Base-by-base conservation (phyloP, 2,888 invertebrate species). In the Eubasilissa splendida region DNA sequence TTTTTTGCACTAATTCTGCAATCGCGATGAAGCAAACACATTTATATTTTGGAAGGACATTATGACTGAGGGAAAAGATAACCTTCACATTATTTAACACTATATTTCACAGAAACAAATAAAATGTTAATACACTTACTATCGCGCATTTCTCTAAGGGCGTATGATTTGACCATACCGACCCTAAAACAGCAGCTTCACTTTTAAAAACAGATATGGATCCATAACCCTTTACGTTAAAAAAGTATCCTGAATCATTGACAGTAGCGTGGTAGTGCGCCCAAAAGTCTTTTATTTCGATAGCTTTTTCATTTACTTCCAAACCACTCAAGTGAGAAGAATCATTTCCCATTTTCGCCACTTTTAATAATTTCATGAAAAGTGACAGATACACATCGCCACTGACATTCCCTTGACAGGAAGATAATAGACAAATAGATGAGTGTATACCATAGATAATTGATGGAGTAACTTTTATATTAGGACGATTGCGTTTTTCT, bases 271-370 rank as follows among this genome's bases (percentile, higher is more conserved):
- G 91, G 89, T 92, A 94, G 85, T 92, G 95, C 60, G 92, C 91
- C 95, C 95, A 96, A 87, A 94, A 95, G 87, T 96, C 95, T 54
- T 95, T 94, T 52, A 93, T 92, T 87, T 96, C 95, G 4, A 94
- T 90, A 9, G 95, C 92, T 86, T 94, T 95, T 86, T 95, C 94
- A 84, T 94, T 93, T 83, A 96, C 92, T 88, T 94, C 92, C 76
- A 96, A 88, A 54, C 95, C 95, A 86, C 92, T 92, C 83, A 95
- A 88, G 84, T 93, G 92, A 80, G 95, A 94, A 85, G 91, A 91
- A 86, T 95, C 95, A 88, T 95, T 96, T 83, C 96, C 96, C 96
- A 96, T 96, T 70, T 76, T 80, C 31, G 31, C 4, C 14, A 76
- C 5, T 65, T 65, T 75, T 59, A n/a, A 75, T 60, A 60, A 14